A percentile compares a stretch with the other conserved stretches of the same genome.
These are phyloP conservation scores for Eulemur coronatus DNA, from an alignment of 2,797 vertebrate species.

Conservation along the genomic window DNA sequence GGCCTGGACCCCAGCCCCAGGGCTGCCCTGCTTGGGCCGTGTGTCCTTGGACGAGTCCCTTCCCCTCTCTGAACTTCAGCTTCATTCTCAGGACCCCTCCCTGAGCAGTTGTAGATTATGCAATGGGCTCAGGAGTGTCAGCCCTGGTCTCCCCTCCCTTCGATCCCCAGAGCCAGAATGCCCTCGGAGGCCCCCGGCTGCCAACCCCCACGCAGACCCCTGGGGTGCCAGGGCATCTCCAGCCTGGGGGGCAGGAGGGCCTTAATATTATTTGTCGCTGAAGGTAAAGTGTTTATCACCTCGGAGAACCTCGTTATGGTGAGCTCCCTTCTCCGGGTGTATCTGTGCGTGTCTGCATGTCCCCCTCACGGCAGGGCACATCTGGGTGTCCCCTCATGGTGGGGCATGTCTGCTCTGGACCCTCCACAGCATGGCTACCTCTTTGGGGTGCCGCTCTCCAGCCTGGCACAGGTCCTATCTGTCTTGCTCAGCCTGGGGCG, in stretches of 20 bases:
- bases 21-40: rapidly evolving
- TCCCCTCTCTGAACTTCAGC: background rate
- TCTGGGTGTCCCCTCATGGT: background rate
- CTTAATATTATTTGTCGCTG: background rate
- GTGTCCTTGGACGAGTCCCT: background rate
- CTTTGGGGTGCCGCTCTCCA: background rate
- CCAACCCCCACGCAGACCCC: background rate
- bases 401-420: background rate
- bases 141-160: no score
- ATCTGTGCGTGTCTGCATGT: background rate
- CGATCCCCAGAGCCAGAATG: background rate
- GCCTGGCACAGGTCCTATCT: conserved; percentile 56
- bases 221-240: rapidly evolving
- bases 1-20: background rate
- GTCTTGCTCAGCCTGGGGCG: conserved; percentile 73
- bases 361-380: conserved; percentile 69
- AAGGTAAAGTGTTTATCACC: background rate
- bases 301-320: background rate
- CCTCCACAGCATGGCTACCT: background rate
- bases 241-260: background rate
- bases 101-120: background rate
- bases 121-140: background rate
- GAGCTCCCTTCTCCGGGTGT: background rate
- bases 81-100: background rate
- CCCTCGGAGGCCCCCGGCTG: background rate